Percentiles rank a stretch among this genome's conserved stretches.
These are phyloP conservation scores for Muraenolepis orangiensis DNA, from an alignment of 2,797 vertebrate genomes.

Conservation along the genomic window DNA sequence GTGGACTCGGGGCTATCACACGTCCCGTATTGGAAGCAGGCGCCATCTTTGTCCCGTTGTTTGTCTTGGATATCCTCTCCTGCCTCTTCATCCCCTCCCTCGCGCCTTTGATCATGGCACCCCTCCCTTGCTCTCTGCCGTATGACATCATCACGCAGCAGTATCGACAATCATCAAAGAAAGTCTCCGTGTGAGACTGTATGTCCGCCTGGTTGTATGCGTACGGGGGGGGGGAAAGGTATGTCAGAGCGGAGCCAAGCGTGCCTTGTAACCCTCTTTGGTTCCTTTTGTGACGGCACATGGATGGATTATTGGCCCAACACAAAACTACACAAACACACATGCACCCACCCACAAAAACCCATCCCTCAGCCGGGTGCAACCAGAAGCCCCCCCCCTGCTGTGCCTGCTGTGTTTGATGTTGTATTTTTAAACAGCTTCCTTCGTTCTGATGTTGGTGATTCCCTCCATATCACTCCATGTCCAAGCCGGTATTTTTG, in stretches of 20 bases:
- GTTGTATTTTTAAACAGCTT: conserved; percentile 60
- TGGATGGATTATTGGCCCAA: conserved; percentile 60
- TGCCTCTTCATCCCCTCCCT: conserved; percentile 68
- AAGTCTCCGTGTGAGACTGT: conserved; percentile 52
- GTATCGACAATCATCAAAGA: conserved; percentile 72
- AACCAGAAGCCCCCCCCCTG: conserved; percentile 68
- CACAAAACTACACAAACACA: conserved; percentile 59
- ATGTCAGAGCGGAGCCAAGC: conserved; percentile 48
- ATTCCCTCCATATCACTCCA: conserved; percentile 16
- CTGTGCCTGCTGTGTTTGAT: conserved; percentile 66
- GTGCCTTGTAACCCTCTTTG: conserved; percentile 45
- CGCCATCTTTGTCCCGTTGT: conserved; percentile 78
- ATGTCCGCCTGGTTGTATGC: conserved; percentile 46
- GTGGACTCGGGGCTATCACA: conserved; percentile 53
- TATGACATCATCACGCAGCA: conserved; percentile 73
- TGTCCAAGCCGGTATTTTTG: background rate
- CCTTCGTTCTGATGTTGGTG: conserved; percentile 43
- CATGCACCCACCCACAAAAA: conserved; percentile 55
- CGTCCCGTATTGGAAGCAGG: conserved; percentile 58
- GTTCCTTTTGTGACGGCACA: conserved; percentile 55
- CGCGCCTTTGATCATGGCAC: conserved; percentile 64
- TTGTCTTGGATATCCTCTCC: conserved; percentile 70
- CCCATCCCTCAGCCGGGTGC: conserved; percentile 60
- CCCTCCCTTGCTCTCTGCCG: conserved; percentile 64
- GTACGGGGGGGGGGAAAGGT: background rate